Conservation (phyloP, 2,888 invertebrate genomes). For the Himalopsyche anomala region DNA sequence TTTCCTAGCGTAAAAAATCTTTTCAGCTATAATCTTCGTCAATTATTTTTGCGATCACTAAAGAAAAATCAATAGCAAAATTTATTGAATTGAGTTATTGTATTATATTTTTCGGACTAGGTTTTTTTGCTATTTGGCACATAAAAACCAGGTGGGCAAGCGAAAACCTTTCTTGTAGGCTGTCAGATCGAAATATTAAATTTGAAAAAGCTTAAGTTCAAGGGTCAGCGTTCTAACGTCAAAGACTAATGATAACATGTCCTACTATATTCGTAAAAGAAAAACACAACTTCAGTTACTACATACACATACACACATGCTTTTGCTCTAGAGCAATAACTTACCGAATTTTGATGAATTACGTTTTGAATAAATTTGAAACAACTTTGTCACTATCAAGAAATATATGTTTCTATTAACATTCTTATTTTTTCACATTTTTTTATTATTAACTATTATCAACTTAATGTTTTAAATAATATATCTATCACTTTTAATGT, state of each 20-base stretch:
- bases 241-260: neutral
- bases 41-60: too few relatives aligned
- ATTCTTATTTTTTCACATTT: too few relatives aligned
- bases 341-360: neutral
- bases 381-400: too few relatives aligned
- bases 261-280: neutral
- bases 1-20: too few relatives aligned
- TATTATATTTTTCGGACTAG: neutral
- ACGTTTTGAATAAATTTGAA: neutral
- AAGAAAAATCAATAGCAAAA: too few relatives aligned
- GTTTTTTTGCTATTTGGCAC: neutral
- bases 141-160: neutral
- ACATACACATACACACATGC: neutral
- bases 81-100: too few relatives aligned
- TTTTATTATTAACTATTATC: too few relatives aligned
- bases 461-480: too few relatives aligned
- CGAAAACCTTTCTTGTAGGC: neutral
- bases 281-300: neutral
- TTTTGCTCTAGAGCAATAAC: neutral
- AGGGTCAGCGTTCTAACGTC: neutral
- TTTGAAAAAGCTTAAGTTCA: neutral
- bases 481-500: too few relatives aligned
- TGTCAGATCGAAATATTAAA: neutral
- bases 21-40: too few relatives aligned
- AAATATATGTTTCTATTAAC: too few relatives aligned